Percentiles rank a stretch among this genome's conserved stretches.
Conservation (phyloP, 2,797 vertebrate genomes). For the Acanthopagrus latus region DNA sequence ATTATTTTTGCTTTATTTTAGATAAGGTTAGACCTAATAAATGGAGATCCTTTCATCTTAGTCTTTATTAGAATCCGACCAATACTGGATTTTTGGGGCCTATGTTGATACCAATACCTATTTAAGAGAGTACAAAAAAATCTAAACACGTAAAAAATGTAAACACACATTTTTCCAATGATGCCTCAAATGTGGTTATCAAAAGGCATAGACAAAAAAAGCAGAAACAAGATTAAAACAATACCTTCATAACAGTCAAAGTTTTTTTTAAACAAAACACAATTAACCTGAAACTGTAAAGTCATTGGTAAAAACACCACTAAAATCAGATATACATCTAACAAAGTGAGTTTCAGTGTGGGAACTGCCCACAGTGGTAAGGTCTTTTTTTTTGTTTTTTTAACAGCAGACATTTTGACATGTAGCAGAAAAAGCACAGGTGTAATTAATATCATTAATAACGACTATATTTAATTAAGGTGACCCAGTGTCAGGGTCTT, state of each 20-base stretch:
- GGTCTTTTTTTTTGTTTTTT: slow-evolving; percentile 1
- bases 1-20: background rate
- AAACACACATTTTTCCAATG: too few species aligned
- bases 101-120: too few species aligned
- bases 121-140: too few species aligned
- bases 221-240: background rate
- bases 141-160: too few species aligned
- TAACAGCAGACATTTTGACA: slow-evolving; percentile 3
- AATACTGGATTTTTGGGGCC: too few species aligned
- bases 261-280: background rate
- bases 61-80: background rate
- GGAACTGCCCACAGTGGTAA: background rate
- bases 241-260: background rate
- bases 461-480: slow-evolving; percentile 10
- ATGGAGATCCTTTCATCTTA: background rate
- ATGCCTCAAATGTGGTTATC: too few species aligned
- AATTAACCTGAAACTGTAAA: background rate
- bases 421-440: slow-evolving; percentile 15
- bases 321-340: background rate
- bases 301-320: background rate
- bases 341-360: background rate
- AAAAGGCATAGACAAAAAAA: background rate
- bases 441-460: slow-evolving; percentile 34
- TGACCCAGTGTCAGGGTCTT: slow-evolving; percentile 17
- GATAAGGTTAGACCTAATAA: background rate